Conservation (phyloP, 1,140 invertebrate species). For the Aplysia californica region DNA sequence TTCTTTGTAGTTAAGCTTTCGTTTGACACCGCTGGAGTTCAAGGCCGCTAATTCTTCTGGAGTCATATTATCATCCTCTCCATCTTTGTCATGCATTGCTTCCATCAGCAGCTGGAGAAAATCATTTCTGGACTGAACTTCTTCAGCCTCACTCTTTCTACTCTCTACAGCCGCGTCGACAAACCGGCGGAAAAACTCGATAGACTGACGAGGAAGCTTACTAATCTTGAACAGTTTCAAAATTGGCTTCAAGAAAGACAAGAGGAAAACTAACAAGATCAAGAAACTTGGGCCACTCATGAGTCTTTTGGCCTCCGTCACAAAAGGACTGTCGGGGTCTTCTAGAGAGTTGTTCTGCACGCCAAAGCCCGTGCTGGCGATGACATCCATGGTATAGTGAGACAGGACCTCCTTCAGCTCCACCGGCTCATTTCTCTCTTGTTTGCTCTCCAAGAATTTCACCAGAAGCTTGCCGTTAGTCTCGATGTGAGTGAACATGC, state of each 20-base stretch:
- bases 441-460: neutral
- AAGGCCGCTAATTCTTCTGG: neutral
- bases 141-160: neutral
- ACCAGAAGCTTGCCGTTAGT: neutral
- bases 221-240: neutral
- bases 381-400: slow-evolving; percentile 74
- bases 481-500: slow-evolving; percentile 25
- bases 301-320: slow-evolving; percentile 42
- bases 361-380: slow-evolving; percentile 73
- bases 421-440: too few species aligned
- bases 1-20: neutral
- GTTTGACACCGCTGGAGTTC: neutral
- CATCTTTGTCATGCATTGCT: slow-evolving; percentile 32
- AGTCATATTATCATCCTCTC: slow-evolving; percentile 9
- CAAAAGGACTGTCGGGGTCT: slow-evolving; percentile 66
- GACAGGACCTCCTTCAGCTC: too few species aligned
- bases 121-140: slow-evolving; percentile 18
- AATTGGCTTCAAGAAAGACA: neutral
- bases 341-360: slow-evolving; percentile 71
- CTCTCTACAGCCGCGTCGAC: neutral
- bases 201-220: neutral
- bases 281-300: slow-evolving; percentile 6
- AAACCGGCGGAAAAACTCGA: neutral
- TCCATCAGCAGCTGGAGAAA: slow-evolving; percentile 43
- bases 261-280: neutral